A percentile compares a stretch with the other conserved stretches of the same genome.
Evolutionary conservation across 2,888 invertebrate genomes (phyloP).

Genomic region (Spialia ferax): DNA sequence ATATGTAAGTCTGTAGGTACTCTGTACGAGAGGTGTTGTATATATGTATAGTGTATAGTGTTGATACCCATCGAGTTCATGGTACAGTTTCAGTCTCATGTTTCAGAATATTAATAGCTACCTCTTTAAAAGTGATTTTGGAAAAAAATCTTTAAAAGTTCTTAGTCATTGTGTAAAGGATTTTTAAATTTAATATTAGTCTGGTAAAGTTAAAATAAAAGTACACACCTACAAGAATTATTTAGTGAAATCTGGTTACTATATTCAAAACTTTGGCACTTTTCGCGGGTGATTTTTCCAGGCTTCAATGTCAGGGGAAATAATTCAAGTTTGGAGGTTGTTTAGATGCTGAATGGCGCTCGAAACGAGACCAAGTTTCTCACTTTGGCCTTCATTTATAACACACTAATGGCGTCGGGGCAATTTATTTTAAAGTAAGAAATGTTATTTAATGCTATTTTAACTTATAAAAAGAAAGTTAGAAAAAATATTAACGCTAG

Average conservation of each 20-base stretch:
- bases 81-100: too few relatives aligned
- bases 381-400: constrained; percentile 35
- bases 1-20: too few relatives aligned
- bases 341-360: constrained; percentile 29
- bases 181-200: neutral
- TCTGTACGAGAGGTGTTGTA: too few relatives aligned
- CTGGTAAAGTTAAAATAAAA: neutral
- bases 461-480: neutral
- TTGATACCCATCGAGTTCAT: too few relatives aligned
- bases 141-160: too few relatives aligned
- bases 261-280: constrained; percentile 24
- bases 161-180: too few relatives aligned
- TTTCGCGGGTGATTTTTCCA: constrained; percentile 40
- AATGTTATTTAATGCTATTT: neutral
- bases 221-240: neutral
- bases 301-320: constrained; percentile 73
- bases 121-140: too few relatives aligned
- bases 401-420: constrained; percentile 24
- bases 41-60: too few relatives aligned
- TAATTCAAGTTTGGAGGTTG: constrained; percentile 60
- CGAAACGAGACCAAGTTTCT: constrained; percentile 29
- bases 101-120: too few relatives aligned
- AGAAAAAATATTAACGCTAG: too few relatives aligned
- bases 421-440: constrained; percentile 11
- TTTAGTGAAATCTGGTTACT: neutral